phyloP scores from a whole-genome alignment of 2,888 invertebrate species.

The Dyspetes luteomarginatus region DNA sequence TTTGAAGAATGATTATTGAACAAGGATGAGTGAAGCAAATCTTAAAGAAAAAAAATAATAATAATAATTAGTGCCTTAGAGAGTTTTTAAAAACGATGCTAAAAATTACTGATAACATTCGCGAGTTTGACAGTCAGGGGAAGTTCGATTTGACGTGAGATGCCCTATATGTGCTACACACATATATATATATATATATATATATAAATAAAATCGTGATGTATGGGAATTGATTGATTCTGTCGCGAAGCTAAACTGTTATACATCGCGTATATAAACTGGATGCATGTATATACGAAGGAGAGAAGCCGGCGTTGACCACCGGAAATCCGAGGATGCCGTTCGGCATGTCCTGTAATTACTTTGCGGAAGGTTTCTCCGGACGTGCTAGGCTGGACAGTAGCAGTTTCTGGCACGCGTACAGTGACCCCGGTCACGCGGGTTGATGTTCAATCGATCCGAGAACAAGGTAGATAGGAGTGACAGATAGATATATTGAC shows the following conservation, averaged over 20 bases:
- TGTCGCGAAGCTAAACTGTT: slow-evolving; percentile 53
- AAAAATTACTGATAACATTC: no score
- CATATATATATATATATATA: no score
- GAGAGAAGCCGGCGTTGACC: slow-evolving; percentile 57
- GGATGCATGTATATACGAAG: slow-evolving; percentile 26
- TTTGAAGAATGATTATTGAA: no score
- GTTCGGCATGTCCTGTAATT: slow-evolving; percentile 61
- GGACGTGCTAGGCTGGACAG: slow-evolving; percentile 37
- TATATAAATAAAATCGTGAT: no score
- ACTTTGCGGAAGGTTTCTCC: slow-evolving; percentile 61
- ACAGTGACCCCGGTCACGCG: neutral
- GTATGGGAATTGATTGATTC: no score
- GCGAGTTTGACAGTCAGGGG: no score
- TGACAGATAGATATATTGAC: slow-evolving; percentile 26
- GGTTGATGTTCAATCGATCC: slow-evolving; percentile 34
- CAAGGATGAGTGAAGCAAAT: no score
- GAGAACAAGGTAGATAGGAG: slow-evolving; percentile 32
- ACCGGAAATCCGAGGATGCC: slow-evolving; percentile 62
- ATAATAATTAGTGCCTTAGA: no score
- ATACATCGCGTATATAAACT: slow-evolving; percentile 6
- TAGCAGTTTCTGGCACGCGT: slow-evolving; percentile 30
- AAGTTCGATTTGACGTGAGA: no score
- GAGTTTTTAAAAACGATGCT: no score
- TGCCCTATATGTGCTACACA: no score
- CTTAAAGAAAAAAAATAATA: no score